Base-by-base conservation (phyloP, 2,113 vertebrate species). In the Nymphicus hollandicus region DNA sequence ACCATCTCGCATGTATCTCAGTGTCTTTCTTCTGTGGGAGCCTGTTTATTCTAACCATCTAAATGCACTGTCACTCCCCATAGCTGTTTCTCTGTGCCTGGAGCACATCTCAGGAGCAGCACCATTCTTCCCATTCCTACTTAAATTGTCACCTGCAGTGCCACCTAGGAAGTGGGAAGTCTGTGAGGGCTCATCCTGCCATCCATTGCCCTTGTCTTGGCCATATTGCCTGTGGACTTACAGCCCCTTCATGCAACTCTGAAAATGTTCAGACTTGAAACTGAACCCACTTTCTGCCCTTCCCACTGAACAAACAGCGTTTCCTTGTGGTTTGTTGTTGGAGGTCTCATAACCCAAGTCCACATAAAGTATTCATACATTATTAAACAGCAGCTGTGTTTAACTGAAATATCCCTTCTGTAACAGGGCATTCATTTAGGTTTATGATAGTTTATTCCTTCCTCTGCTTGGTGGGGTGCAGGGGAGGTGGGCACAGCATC, bases 341-440 rank as follows among this genome's bases (percentile, higher is more conserved):
- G 79, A 72, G 41, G 8, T 91, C 53, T 58, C 25, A 2, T 43
- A 82, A 81, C 47, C 56, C 29, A 89, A 66, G 64, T 58, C 55
- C 29, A 39, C 35, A 4, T 55, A n/a, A 82, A 91, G 64, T 23
- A 28, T 47, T 87, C 20, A 31, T 68, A 37, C 71, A 74, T 91
- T 65, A 81, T 64, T 87, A 52, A 93, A 44, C 20, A 74, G 86
- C 69, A 79, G 52, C 52, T 91, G 69, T 71, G 61, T 81, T 93
- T 91, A 61, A 39, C 39, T 76, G 9, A 35, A 89, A 27, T 28
- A 43, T 44, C 35, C 69, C 35, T 66, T 49, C 43, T 60, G 39
- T 61, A 33, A 50, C 77, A 28, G 46, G 72, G 47, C 37, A 89
- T 86, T 71, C 28, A 5, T 58, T 86, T 63, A 71, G 55, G 28